Conservation (phyloP, 2,113 vertebrate genomes). For the Solenodon paradoxus region DNA sequence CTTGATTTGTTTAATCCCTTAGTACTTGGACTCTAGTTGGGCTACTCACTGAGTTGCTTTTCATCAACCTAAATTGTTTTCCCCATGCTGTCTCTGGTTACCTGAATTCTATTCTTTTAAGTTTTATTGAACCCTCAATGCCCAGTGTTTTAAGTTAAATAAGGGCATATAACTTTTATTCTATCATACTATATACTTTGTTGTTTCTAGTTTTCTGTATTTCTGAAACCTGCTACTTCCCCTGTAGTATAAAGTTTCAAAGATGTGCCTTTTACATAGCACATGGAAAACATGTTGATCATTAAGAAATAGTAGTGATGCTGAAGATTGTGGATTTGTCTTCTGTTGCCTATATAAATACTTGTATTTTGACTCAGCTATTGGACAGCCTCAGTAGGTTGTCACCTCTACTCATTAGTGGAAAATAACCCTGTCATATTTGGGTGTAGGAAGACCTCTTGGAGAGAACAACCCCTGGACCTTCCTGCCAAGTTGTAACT, state of each 20-base stretch:
- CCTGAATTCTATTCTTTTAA: neutral
- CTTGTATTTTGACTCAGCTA: neutral
- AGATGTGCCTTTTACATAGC: neutral
- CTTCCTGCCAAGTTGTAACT: neutral
- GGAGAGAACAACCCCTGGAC: neutral
- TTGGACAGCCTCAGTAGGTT: neutral
- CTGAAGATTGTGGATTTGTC: neutral
- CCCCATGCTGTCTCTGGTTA: neutral
- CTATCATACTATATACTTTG: neutral
- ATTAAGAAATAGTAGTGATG: neutral
- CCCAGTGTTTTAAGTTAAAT: neutral
- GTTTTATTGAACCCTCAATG: neutral
- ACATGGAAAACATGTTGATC: neutral
- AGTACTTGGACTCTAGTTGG: neutral
- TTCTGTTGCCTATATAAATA: neutral
- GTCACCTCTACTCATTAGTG: neutral
- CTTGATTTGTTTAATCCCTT: neutral
- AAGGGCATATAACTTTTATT: conserved; percentile 1
- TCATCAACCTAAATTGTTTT: neutral
- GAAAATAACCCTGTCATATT: neutral
- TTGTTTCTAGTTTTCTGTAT: conserved; percentile 21
- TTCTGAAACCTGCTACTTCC: neutral
- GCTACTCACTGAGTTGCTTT: neutral
- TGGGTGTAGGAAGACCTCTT: neutral
- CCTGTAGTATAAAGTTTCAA: neutral